These are phyloP conservation scores for Cepaea hortensis DNA, from an alignment of 2,888 invertebrate species.

Conservation along the genomic window DNA sequence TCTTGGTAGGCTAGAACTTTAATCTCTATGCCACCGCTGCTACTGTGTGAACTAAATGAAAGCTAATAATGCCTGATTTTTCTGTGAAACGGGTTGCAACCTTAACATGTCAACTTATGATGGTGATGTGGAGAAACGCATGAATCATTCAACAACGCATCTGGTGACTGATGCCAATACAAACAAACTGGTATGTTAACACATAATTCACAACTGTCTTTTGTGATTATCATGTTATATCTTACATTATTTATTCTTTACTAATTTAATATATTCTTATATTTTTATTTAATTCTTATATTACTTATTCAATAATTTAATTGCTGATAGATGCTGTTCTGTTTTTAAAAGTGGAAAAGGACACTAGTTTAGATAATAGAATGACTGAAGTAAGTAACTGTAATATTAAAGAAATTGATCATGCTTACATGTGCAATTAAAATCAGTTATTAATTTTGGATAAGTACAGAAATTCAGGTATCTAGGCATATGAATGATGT, in stretches of 20 bases:
- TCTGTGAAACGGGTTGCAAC: slow-evolving; percentile 16
- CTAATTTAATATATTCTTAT: neutral
- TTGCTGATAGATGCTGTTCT: neutral
- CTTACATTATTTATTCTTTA: neutral
- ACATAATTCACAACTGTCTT: neutral
- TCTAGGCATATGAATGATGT: no score
- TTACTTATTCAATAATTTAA: neutral
- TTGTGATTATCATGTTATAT: neutral
- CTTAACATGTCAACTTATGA: slow-evolving; percentile 62
- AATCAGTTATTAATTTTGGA: no score
- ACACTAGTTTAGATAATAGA: no score
- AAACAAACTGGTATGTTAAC: slow-evolving; percentile 56
- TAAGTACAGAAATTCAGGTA: no score
- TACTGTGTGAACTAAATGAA: neutral
- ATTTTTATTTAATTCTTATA: no score
- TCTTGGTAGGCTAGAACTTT: no score
- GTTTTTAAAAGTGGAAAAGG: neutral
- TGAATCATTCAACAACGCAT: slow-evolving; percentile 63
- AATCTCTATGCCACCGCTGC: neutral
- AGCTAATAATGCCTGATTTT: neutral
- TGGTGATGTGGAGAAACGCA: slow-evolving; percentile 64
- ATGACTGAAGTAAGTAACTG: no score
- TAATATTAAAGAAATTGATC: no score
- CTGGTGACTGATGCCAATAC: slow-evolving; percentile 58
- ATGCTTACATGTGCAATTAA: no score